Evolutionary conservation across 92 coral and sea anemone genomes (phyloP).

Genomic region (Muricea muricata): DNA sequence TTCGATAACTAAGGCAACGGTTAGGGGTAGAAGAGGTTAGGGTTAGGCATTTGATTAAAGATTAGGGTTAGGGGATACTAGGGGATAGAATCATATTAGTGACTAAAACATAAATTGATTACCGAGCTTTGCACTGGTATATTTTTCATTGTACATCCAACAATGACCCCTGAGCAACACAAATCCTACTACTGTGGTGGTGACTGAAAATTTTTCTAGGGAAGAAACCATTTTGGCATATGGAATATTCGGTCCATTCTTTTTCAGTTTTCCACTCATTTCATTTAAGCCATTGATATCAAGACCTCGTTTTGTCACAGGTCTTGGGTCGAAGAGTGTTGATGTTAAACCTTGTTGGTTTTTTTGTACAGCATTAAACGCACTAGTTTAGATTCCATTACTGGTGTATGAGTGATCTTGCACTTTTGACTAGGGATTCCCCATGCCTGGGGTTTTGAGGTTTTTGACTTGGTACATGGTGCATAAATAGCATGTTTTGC

Average conservation of each 20-base stretch:
- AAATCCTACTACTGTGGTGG: neutral
- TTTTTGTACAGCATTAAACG: neutral
- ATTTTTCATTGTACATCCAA: neutral
- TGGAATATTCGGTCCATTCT: neutral
- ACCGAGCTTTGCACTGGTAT: neutral
- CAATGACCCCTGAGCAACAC: neutral
- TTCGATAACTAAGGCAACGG: no score
- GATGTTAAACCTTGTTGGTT: no score
- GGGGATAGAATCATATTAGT: no score
- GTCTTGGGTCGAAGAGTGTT: conserved; percentile 14
- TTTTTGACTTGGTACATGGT: neutral
- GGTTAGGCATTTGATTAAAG: no score
- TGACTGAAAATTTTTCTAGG: neutral
- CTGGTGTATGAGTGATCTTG: neutral
- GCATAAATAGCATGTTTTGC: neutral
- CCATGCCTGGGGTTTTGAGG: conserved; percentile 1
- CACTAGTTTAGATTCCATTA: neutral
- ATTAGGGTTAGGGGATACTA: no score
- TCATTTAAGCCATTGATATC: neutral
- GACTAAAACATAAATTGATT: no score
- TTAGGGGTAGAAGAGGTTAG: no score
- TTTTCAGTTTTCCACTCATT: neutral
- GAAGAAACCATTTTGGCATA: neutral
- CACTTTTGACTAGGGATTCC: neutral
- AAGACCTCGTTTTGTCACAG: neutral